Evolutionary conservation across 2,888 invertebrate genomes (phyloP).

Genomic region (Marasmarcha lunaedactyla): DNA sequence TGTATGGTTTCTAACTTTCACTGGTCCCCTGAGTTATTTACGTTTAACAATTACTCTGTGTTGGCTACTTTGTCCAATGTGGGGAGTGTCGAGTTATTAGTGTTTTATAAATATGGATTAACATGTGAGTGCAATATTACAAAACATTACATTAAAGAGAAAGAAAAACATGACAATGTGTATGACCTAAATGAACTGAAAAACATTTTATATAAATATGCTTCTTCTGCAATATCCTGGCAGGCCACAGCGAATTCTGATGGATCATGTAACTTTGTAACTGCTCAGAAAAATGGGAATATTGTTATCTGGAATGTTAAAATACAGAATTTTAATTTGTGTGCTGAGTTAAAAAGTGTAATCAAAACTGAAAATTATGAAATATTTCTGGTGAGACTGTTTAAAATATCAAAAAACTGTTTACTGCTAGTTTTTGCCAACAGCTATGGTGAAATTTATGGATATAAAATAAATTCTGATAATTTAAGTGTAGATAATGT

Average conservation of each 20-base stretch:
- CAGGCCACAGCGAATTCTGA: slow-evolving; percentile 23
- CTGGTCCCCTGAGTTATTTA: slow-evolving; percentile 38
- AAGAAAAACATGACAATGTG: too few relatives aligned
- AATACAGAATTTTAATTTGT: slow-evolving; percentile 14
- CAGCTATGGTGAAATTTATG: too few relatives aligned
- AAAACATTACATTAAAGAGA: too few relatives aligned
- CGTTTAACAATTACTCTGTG: slow-evolving; percentile 24
- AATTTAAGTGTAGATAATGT: slow-evolving; percentile 19
- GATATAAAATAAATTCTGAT: slow-evolving; percentile 10
- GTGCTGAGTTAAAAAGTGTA: slow-evolving; percentile 19
- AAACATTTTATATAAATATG: slow-evolving; percentile 26
- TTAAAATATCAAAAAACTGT: too few relatives aligned
- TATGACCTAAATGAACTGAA: slow-evolving; percentile 25
- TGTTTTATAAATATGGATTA: slow-evolving; percentile 15
- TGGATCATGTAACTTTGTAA: slow-evolving; percentile 35
- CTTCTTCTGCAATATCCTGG: slow-evolving; percentile 42
- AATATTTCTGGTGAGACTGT: too few relatives aligned
- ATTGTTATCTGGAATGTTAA: slow-evolving; percentile 39
- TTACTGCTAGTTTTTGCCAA: too few relatives aligned
- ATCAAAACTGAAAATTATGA: slow-evolving; percentile 16
- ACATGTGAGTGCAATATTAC: too few relatives aligned
- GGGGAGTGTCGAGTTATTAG: slow-evolving; percentile 39
- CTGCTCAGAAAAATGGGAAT: slow-evolving; percentile 40
- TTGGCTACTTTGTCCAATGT: slow-evolving; percentile 44
- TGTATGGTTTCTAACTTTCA: slow-evolving; percentile 25